Conservation (phyloP, 35 echinoderm and acorn worm genomes). For the Lytechinus pictus region DNA sequence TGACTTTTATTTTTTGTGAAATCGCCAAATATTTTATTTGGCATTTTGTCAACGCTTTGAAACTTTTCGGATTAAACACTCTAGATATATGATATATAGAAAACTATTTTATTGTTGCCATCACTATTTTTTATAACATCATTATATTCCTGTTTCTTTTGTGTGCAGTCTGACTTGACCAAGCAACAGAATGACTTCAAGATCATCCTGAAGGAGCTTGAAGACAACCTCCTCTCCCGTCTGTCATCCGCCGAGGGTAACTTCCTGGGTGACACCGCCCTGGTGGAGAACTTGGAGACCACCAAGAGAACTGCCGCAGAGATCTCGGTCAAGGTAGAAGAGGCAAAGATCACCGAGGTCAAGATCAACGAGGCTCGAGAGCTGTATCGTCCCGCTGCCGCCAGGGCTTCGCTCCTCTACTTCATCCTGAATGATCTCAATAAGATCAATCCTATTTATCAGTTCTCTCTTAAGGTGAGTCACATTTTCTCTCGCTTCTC, state of each 20-base stretch:
- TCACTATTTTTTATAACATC: no score
- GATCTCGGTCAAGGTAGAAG: conserved; percentile 97
- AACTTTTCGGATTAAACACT: no score
- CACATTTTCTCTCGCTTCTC: neutral
- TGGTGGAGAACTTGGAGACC: conserved; percentile 97
- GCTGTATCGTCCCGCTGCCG: conserved; percentile 90
- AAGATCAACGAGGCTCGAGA: conserved; percentile 98
- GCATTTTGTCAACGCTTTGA: no score
- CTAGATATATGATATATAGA: no score
- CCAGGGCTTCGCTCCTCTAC: conserved; percentile 92
- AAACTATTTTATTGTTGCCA: no score
- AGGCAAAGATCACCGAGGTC: conserved; percentile 94
- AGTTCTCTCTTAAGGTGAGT: conserved; percentile 97
- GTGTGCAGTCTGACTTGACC: conserved; percentile 73
- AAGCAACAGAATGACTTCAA: conserved; percentile 99
- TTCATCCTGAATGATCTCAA: conserved; percentile 99
- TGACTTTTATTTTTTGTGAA: no score
- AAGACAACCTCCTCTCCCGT: conserved; percentile 96
- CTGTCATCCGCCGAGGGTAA: conserved; percentile 98
- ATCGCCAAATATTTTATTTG: no score
- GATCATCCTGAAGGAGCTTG: conserved; percentile 94
- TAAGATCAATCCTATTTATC: conserved; percentile 99
- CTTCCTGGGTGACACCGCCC: conserved; percentile 98
- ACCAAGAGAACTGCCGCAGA: conserved; percentile 97
- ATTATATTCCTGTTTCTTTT: neutral